Evolutionary conservation across 2,113 vertebrate species (phyloP), one percentile per base, ranked within the genome.

Genomic region (Petromus typicus): DNA sequence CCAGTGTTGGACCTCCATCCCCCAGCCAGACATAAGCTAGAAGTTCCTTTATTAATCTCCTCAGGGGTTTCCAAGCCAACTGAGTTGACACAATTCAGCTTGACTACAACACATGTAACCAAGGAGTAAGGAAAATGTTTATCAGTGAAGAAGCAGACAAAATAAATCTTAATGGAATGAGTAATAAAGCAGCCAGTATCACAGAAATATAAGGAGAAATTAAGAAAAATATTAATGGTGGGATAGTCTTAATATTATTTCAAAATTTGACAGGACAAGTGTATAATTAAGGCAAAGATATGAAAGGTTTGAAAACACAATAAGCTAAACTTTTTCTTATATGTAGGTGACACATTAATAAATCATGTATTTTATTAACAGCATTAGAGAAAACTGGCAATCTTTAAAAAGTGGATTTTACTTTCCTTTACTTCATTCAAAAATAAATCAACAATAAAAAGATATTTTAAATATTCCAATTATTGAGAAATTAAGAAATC

Each of bases 401-500:
- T n/a, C 6, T 88, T 93, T 23, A 9, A 69, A 66, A 89, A 86
- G 17, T 30, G 71, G 43, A 90, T n/a, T 11, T 59, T 40, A 45
- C 71, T 80, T 84, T 78, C 27, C 11, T 73, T 43, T 51, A 81
- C 48, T 78, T 76, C 7, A 30, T 83, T 93, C 22, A 54, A 92
- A 64, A 63, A 61, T 23, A 86, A 79, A 73, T 13, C 48, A 80
- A 75, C 30, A 66, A 75, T 45, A 69, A 79, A 71, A 61, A 37
- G 4, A 67, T 18, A 25, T 89, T 88, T 90, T 4, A 8, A 89
- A 45, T 48, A 10, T 66, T 86, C 23, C 78, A 59, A 51, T 92
- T 92, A 67, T 51, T 94, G 43, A 32, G 61, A 89, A 95, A 90
- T 87, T 93, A 92, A 90, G 54, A 93, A 80, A 71, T 56, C 37